Conservation (phyloP, 2,113 vertebrate genomes). For the Strix aluco region DNA sequence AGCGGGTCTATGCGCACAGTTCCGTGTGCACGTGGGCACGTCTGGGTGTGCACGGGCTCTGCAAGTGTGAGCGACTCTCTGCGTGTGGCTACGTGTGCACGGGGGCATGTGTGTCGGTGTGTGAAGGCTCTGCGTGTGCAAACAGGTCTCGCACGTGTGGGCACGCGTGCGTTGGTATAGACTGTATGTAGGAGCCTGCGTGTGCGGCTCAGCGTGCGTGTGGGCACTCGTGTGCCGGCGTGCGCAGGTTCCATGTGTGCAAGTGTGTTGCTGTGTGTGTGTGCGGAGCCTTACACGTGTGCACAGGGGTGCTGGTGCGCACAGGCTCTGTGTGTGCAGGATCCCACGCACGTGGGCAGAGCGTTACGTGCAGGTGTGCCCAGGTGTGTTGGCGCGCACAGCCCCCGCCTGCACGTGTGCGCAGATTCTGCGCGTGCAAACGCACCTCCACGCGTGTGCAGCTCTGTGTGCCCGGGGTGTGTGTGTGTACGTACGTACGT, state of each 20-base stretch:
- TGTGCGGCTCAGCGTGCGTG: rapidly evolving
- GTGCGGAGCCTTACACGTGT: neutral
- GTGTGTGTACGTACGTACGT: no score
- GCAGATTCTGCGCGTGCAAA: rapidly evolving
- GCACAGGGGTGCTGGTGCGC: no score
- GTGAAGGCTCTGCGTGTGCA: neutral
- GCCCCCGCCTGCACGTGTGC: neutral
- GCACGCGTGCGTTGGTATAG: rapidly evolving
- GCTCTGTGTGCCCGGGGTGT: neutral
- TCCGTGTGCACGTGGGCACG: rapidly evolving
- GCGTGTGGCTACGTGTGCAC: rapidly evolving
- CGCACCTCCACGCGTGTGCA: rapidly evolving
- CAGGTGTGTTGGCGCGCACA: neutral
- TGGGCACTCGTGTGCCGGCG: neutral
- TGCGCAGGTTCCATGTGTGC: neutral
- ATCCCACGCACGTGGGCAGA: neutral
- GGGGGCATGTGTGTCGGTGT: neutral
- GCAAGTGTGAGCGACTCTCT: neutral
- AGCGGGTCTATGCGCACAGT: neutral
- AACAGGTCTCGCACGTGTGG: neutral
- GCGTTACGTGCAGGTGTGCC: neutral
- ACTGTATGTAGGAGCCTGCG: neutral
- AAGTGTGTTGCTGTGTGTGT: neutral
- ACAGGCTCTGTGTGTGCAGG: neutral
- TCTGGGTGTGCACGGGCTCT: neutral